Evolutionary conservation across 2,797 vertebrate genomes (phyloP), one percentile per base, ranked within the genome.

Genomic region (Phoebastria nigripes): DNA sequence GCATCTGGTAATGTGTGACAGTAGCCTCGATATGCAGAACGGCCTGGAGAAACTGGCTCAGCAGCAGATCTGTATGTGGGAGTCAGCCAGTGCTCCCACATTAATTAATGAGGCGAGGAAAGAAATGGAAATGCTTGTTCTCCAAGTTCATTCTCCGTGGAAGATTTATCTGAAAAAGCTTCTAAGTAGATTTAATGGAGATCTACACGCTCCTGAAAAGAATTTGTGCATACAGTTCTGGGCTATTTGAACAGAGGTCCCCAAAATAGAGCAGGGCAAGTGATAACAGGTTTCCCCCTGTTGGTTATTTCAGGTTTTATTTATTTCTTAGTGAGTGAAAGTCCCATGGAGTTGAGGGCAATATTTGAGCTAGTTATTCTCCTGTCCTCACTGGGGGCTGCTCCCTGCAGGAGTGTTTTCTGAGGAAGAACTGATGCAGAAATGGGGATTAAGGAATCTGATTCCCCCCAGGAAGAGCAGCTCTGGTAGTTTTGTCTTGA

Each of bases 71-170:
- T 54, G 17, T 42, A 33, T 28, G 82, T 95, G 63, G 80, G 94
- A 91, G 90, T 87, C 59, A 89, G 86, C 93, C 66, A 90, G 15
- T 33, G 58, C 66, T 80, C 59, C 82, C 44, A 37, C 49, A 15
- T 87, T 91, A 94, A 73, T 94, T 78, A 94, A 88, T 69, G 90
- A 90, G 44, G 67, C 90, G 91, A 95, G 88, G 77, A 90, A 81
- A 69, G 42, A 93, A 91, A 74, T 80, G 74, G 55, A 89, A 94
- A 55, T 59, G 25, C 56, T 63, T 56, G 22, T 46, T 77, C 66
- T 92, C 44, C n/a, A 55, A 95, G 85, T 90, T 90, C 31, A 66
- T 73, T 90, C 46, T 87, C 55, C 56, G 16, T 24, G 46, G 62
- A 94, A 92, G 66, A 79, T 86, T 87, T 73, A 35, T 93, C 35